Conservation (phyloP, 1,140 invertebrate genomes). For the Drosophila kepulauana region DNA sequence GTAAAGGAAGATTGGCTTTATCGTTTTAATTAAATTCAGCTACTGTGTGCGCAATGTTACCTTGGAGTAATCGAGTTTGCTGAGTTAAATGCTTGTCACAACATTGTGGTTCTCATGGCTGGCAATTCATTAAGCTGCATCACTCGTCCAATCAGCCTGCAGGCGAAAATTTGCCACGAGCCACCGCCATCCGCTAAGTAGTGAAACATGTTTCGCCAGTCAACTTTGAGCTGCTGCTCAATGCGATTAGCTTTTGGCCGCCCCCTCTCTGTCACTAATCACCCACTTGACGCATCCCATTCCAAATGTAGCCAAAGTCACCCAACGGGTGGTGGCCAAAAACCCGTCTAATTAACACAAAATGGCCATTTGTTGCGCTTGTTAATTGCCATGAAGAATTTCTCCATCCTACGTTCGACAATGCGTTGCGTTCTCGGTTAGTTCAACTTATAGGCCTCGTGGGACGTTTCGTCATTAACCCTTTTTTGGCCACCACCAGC, state of each 20-base stretch:
- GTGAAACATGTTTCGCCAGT: slow-evolving; percentile 38
- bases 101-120: slow-evolving; percentile 34
- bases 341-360: slow-evolving; percentile 67
- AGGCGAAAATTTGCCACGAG: neutral
- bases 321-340: neutral
- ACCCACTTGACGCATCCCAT: slow-evolving; percentile 6
- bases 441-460: slow-evolving; percentile 34
- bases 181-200: slow-evolving; percentile 37
- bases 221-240: slow-evolving; percentile 18
- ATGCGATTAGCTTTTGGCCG: slow-evolving; percentile 51
- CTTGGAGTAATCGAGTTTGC: neutral
- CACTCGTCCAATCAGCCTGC: slow-evolving; percentile 38
- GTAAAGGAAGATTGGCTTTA: slow-evolving; percentile 23
- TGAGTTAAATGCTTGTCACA: slow-evolving; percentile 27
- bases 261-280: slow-evolving; percentile 38
- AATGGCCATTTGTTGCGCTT: slow-evolving; percentile 74
- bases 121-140: slow-evolving; percentile 31
- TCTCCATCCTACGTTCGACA: neutral
- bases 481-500: slow-evolving; percentile 51
- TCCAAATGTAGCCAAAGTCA: neutral
- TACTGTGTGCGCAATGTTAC: slow-evolving; percentile 11
- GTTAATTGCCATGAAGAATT: slow-evolving; percentile 52
- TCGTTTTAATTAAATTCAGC: slow-evolving; percentile 47
- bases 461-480: slow-evolving; percentile 64
- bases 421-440: slow-evolving; percentile 4